Base-by-base conservation (phyloP, 1,140 invertebrate species). In the Eumaeus atala region DNA sequence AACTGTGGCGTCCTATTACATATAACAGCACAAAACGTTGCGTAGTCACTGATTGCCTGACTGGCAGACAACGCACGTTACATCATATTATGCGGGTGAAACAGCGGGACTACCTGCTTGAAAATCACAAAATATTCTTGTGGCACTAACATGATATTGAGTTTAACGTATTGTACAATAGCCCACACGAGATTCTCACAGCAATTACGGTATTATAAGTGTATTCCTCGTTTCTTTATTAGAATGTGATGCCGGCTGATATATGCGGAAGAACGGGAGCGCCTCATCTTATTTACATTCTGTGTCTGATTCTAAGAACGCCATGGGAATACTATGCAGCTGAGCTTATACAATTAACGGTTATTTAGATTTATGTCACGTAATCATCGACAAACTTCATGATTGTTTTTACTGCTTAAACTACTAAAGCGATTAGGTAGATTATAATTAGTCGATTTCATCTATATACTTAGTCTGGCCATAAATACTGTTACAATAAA, bases 211-310 rank as follows among this genome's bases (percentile, higher is more conserved):
- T 68, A 72, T 67, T 65, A 64, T 74, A 72, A 73, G 75, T 73
- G 72, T 78, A 81, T 81, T 79, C 81, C 70, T 80, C 63, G 65
- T 66, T 60, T 70, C 80, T 79, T 82, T 82, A 85, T 83, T 81
- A 76, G 77, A 81, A 80, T 66, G 77, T 73, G 77, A 83, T 78
- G 77, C 70, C 74, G 80, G 67, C 69, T 67, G 70, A 68, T 74
- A 61, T 79, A 84, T 81, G 79, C 82, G 82, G 82, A 85, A 85
- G 77, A 75, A 73, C 64, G 68, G 66, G 62, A 66, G 71, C 72
- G 59, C 64, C 2, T 67, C 69, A 77, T 75, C 82, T 74, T 75
- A 48, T 77, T 83, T 85, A 80, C 82, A 78, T 80, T 78, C 75
- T 80, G 67, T 75, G 74, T 77, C 67, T 82, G 71, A 71, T 85